Evolutionary conservation across 2,888 invertebrate species (phyloP).

Genomic region (Brassicogethes aeneus): DNA sequence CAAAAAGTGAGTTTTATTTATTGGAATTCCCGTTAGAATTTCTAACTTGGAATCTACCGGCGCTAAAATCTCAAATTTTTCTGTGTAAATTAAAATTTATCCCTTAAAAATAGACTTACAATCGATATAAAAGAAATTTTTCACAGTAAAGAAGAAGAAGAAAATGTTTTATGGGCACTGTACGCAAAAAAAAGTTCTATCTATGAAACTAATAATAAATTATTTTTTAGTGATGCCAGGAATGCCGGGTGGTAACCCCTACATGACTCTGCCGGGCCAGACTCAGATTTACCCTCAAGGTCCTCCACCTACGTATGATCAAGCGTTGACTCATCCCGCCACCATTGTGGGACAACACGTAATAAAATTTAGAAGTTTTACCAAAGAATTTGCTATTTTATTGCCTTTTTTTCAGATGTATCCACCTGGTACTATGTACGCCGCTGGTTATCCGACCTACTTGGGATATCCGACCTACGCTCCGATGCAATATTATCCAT

Average conservation of each 20-base stretch:
- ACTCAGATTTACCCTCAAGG: constrained; percentile 59
- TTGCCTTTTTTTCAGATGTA: constrained; percentile 50
- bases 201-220: too few relatives aligned
- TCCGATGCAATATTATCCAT: constrained; percentile 63
- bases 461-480: constrained; percentile 68
- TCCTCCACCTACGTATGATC: constrained; percentile 61
- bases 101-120: too few relatives aligned
- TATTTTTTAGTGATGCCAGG: constrained; percentile 38
- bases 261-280: constrained; percentile 42
- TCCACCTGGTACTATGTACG: constrained; percentile 62
- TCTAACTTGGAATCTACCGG: too few relatives aligned
- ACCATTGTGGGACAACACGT: constrained; percentile 43
- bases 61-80: too few relatives aligned
- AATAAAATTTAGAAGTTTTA: constrained; percentile 15
- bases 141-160: too few relatives aligned
- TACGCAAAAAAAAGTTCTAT: too few relatives aligned
- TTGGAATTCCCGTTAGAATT: too few relatives aligned
- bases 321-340: constrained; percentile 55
- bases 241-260: constrained; percentile 35
- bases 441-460: constrained; percentile 62
- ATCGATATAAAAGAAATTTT: too few relatives aligned
- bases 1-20: too few relatives aligned
- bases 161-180: too few relatives aligned
- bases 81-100: too few relatives aligned
- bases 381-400: constrained; percentile 1